phyloP scores from a whole-genome alignment of 2,888 invertebrate genomes.

The Pristionchus maxplancki region DNA sequence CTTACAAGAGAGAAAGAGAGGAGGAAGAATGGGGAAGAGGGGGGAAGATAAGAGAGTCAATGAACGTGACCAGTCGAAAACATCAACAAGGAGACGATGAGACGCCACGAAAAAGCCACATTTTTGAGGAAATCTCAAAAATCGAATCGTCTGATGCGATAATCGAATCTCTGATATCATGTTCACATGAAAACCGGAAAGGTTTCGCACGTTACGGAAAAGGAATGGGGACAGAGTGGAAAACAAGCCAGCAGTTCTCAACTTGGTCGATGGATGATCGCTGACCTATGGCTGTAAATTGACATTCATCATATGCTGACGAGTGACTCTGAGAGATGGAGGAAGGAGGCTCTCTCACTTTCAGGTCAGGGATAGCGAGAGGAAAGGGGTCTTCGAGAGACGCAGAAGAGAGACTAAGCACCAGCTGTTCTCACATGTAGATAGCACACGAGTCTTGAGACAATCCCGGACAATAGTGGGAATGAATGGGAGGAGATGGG shows the following conservation, averaged over 20 bases:
- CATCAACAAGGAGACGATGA: constrained; percentile 33
- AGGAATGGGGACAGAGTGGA: background rate
- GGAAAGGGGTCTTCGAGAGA: background rate
- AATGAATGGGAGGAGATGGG: background rate
- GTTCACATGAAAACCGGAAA: background rate
- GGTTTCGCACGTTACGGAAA: background rate
- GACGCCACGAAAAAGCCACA: constrained; percentile 3
- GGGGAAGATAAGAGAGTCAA: constrained; percentile 2
- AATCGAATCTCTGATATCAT: background rate
- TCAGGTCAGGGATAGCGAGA: too few species aligned
- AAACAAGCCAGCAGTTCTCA: background rate
- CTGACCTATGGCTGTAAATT: background rate
- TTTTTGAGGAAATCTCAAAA: background rate
- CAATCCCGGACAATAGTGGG: constrained; percentile 13
- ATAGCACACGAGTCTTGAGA: constrained; percentile 13
- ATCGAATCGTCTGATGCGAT: background rate
- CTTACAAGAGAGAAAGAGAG: constrained; percentile 14
- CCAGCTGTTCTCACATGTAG: constrained; percentile 46
- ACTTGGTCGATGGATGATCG: background rate
- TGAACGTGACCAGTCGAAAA: constrained; percentile 36
- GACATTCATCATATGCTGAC: background rate
- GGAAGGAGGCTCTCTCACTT: background rate
- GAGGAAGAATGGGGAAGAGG: background rate
- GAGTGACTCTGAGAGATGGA: background rate
- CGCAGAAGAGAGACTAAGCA: background rate